A percentile compares a stretch with the other conserved stretches of the same genome.
phyloP scores from a whole-genome alignment of 2,797 vertebrate genomes.

The Limosa lapponica region DNA sequence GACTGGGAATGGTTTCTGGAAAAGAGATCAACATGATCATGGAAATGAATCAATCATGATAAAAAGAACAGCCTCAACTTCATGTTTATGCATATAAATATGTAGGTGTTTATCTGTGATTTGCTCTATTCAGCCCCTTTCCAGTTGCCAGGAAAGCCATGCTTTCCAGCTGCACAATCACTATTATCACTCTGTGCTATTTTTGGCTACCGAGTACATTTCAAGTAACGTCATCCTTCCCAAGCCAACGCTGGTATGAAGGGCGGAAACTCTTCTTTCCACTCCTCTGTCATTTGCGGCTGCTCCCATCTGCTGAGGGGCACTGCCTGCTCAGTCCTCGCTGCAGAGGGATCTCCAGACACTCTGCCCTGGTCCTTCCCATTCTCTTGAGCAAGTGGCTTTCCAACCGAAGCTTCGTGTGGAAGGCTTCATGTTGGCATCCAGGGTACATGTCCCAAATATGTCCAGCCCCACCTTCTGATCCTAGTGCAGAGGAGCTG shows the following conservation, averaged over 20 bases:
- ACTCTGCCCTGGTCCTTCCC: not conserved
- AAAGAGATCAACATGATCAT: not conserved
- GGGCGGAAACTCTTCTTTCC: constrained; percentile 3
- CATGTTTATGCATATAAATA: accelerated
- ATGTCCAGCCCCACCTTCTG: constrained; percentile 43
- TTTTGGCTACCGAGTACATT: constrained; percentile 35
- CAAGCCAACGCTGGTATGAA: not conserved
- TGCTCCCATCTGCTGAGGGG: not conserved
- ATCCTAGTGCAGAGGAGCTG: not conserved
- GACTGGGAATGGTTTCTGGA: not conserved
- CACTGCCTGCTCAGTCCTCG: accelerated
- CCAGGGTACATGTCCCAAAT: constrained; percentile 59
- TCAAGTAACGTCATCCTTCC: constrained; percentile 35
- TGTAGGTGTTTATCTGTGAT: not conserved
- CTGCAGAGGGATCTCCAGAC: not conserved
- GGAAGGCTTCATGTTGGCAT: constrained; percentile 35
- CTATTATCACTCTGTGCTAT: constrained; percentile 28
- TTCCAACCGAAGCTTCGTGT: not conserved
- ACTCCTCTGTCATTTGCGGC: not conserved
- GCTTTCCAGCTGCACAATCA: constrained; percentile 30
- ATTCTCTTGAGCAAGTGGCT: not conserved
- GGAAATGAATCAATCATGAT: not conserved
- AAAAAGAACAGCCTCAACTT: not conserved
- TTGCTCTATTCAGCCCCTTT: not conserved
- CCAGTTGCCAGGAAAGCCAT: not conserved